Base-by-base conservation (phyloP, 2,888 invertebrate species). In the Acanthacorydalis orientalis region DNA sequence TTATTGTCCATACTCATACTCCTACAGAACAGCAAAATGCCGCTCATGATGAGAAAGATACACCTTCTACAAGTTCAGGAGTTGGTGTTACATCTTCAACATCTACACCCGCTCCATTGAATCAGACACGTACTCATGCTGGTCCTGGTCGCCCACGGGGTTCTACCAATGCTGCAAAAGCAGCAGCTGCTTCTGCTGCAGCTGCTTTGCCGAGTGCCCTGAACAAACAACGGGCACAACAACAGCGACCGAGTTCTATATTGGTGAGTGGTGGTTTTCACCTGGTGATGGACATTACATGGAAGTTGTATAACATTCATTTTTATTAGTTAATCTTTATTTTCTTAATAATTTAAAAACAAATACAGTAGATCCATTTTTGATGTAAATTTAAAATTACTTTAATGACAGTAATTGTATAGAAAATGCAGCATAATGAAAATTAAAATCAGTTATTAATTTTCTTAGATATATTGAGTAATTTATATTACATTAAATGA, bases 111-210 rank as follows among this genome's bases (percentile, higher is more conserved):
- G 52, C 53, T 16, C 51, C 52, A 38, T 50, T 53, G 40, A 48
- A 55, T 33, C 39, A 56, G 37, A 48, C 57, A 49, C 53, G 54
- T 53, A 51, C 52, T 49, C 55, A 51, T 52, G 55, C 53, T 51
- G 63, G 58, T 54, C 64, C 64, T 47, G 63, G 64, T 53, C 59
- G 63, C 56, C 64, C 65, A 11, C 56, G 62, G 50, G 58, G 63
- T 51, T 64, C 63, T 54, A 64, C 65, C 10, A 53, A 61, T 51
- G 63, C 63, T 54, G 56, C 60, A 46, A 64, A 64, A 57, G 53
- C 58, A 2, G 43, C 57, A 35, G 56, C 59, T 14, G 45, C 45
- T n/a, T 11, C 31, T 31, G 45, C 45, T 11, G 45, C 45, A n/a
- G 43, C 57, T 41, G 56, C 59, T 34, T 62, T 62, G 53, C 56